Conservation (phyloP, 2,113 vertebrate genomes). For the Anarhynchus alexandrinus region DNA sequence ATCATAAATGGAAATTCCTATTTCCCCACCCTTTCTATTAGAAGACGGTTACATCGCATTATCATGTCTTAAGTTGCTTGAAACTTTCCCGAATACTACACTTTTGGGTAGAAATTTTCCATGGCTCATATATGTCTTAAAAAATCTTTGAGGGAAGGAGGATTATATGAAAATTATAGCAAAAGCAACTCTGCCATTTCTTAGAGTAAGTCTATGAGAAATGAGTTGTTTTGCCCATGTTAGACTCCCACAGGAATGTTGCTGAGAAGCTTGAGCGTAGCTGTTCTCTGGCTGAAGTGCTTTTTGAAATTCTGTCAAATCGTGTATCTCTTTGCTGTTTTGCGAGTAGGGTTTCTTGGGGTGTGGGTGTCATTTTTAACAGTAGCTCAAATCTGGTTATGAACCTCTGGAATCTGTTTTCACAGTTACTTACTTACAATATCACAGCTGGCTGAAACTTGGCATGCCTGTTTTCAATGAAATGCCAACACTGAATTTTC, state of each 20-base stretch:
- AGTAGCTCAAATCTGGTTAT: background rate
- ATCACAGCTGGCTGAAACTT: conserved; percentile 53
- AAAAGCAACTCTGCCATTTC: background rate
- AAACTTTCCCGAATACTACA: background rate
- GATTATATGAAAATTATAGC: background rate
- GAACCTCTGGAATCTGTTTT: conserved; percentile 44
- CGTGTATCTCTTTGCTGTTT: background rate
- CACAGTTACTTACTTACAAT: background rate
- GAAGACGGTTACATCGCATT: background rate
- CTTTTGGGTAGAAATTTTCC: background rate
- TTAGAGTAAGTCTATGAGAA: background rate
- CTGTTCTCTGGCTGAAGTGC: background rate
- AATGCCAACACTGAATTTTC: conserved; percentile 37
- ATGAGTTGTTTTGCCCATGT: background rate
- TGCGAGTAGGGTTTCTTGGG: background rate
- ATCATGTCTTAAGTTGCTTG: background rate
- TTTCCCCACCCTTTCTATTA: background rate
- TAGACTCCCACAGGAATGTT: background rate
- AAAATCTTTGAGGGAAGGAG: background rate
- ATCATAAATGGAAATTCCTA: background rate
- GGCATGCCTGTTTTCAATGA: conserved; percentile 1
- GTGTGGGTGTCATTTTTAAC: background rate
- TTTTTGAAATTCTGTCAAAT: background rate
- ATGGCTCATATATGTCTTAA: background rate
- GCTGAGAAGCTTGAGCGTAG: background rate